phyloP scores from a whole-genome alignment of 1,140 invertebrate genomes.

The Bradysia coprophila region DNA sequence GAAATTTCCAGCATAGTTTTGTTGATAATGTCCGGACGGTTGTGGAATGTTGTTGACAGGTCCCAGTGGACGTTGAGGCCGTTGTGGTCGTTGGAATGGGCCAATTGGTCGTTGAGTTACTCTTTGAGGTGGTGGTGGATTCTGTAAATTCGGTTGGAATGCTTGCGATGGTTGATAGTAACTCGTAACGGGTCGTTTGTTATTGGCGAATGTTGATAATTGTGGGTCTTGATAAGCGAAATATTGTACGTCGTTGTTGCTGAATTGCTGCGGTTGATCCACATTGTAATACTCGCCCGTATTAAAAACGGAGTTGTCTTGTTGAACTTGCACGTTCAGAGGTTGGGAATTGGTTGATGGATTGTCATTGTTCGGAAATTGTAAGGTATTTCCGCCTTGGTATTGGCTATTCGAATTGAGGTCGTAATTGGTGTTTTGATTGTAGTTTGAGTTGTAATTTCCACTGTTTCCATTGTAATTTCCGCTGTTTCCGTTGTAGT shows the following conservation, averaged over 20 bases:
- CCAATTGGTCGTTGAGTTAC: background rate
- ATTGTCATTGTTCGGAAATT: conserved; percentile 2
- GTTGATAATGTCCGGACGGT: conserved; percentile 21
- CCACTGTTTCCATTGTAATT: too few relatives aligned
- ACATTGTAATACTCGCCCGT: conserved; percentile 21
- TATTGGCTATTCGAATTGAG: conserved; percentile 3
- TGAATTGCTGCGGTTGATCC: conserved; percentile 10
- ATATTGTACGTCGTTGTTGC: conserved; percentile 13
- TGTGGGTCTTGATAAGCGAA: too few relatives aligned
- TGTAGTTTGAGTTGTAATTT: too few relatives aligned
- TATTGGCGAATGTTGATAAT: too few relatives aligned
- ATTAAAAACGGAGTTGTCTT: conserved; percentile 14
- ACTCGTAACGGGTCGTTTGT: too few relatives aligned
- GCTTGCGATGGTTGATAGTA: too few relatives aligned
- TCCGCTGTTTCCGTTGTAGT: too few relatives aligned
- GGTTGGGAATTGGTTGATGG: conserved; percentile 3
- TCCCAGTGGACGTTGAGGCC: conserved; percentile 5
- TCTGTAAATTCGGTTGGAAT: too few relatives aligned
- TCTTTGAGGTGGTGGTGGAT: background rate
- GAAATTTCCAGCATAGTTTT: background rate
- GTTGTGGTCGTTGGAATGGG: background rate
- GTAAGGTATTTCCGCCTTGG: conserved; percentile 8
- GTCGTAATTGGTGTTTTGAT: conserved; percentile 1
- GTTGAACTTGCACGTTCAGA: conserved; percentile 4
- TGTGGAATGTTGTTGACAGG: conserved; percentile 13